Evolutionary conservation across 2,113 vertebrate genomes (phyloP).

Genomic region (Zootoca vivipara): DNA sequence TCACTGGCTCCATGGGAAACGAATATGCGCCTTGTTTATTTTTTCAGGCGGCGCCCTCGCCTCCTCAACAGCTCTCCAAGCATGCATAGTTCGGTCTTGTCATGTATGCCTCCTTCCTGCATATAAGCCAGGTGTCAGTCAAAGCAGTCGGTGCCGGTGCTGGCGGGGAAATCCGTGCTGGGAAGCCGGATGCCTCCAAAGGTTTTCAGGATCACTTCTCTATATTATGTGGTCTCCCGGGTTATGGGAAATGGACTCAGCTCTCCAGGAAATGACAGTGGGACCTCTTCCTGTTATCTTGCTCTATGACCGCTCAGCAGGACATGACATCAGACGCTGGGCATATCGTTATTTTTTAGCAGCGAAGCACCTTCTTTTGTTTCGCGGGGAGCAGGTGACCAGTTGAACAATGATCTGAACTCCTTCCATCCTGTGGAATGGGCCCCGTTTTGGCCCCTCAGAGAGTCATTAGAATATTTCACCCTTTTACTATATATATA

Average conservation of each 20-base stretch:
- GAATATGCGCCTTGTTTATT: conserved; percentile 14
- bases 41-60: not conserved
- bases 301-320: conserved; percentile 58
- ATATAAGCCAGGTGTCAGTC: conserved; percentile 58
- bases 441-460: conserved; percentile 40
- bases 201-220: conserved; percentile 31
- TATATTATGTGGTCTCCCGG: conserved; percentile 56
- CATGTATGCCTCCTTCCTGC: conserved; percentile 54
- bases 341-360: conserved; percentile 59
- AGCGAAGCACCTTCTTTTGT: conserved; percentile 57
- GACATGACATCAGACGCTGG: conserved; percentile 53
- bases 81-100: not conserved
- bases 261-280: conserved; percentile 69
- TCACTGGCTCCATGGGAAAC: not conserved
- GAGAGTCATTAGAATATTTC: conserved; percentile 52
- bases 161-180: conserved; percentile 38
- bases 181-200: conserved; percentile 60
- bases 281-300: conserved; percentile 75
- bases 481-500: conserved; percentile 34
- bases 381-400: conserved; percentile 50
- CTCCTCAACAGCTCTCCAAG: conserved; percentile 23
- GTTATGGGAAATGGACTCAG: conserved; percentile 68
- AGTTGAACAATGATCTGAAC: not conserved
- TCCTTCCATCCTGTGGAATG: conserved; percentile 64
- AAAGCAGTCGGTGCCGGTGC: not conserved